Base-by-base conservation (phyloP, 2,113 vertebrate genomes). In the Nematolebias whitei region DNA sequence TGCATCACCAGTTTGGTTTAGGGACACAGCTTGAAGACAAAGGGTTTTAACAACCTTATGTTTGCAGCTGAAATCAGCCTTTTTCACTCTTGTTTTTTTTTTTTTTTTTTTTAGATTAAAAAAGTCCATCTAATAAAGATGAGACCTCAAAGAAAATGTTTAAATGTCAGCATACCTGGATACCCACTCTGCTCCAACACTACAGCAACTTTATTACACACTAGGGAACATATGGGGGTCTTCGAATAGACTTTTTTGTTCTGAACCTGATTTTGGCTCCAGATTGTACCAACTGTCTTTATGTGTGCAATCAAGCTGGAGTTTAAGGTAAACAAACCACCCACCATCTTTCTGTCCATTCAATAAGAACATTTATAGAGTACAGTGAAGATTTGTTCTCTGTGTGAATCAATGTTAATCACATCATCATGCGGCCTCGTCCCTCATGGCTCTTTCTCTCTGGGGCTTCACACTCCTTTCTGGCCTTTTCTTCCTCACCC, bases 321-420 rank as follows among this genome's bases (percentile, higher is more conserved):
- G 78, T 82, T 68, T 75, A 70, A 74, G 69, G 75, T 76, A 69
- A 87, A 78, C 64, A 63, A 60, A 58, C 79, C 44, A 41, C 82
- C 70, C 80, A 71, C 85, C 78, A 74, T 71, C 70, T 68, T 74
- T 65, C 80, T 78, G 82, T 85, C 82, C 47, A 15, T 45, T 77
- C 71, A 63, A 35, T 62, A 39, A 80, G 75, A 85, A 73, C 76
- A 84, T 65, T 68, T 20, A 55, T 60, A 48, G 62, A 80, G 66
- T 60, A 4, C 44, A 59, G 65, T 53, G 71, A 70, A 76, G 68
- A 87, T 82, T 56, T 80, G 79, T 71, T 86, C 84, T 74, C 68
- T 45, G 56, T 64, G 67, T 77, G 76, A 87, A 80, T 86, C 82
- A 53, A 83, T 87, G 84, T 79, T 86, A 86, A 89, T 86, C 80